Conservation (phyloP, 2,797 vertebrate genomes). For the Muscicapa striata region DNA sequence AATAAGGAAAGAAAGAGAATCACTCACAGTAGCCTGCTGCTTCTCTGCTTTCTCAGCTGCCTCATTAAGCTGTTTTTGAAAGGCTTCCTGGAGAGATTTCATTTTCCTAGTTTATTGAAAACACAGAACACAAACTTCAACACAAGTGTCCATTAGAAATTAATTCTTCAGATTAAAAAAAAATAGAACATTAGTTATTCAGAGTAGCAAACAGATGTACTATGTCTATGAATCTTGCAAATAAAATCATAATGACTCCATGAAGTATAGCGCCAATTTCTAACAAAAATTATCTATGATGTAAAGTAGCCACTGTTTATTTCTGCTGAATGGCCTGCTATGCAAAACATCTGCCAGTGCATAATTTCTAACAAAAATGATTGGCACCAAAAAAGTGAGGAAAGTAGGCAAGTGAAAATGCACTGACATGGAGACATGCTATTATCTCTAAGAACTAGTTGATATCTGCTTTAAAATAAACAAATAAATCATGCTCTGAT, state of each 20-base stretch:
- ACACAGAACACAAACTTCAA: slow-evolving; percentile 64
- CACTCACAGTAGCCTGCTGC: slow-evolving; percentile 94
- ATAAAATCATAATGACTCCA: background rate
- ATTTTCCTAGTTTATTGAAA: slow-evolving; percentile 88
- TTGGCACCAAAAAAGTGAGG: background rate
- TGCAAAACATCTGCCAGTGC: slow-evolving; percentile 18
- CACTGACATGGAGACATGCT: background rate
- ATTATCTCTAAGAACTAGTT: background rate
- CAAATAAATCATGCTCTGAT: background rate
- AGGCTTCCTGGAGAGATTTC: slow-evolving; percentile 93
- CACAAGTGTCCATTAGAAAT: slow-evolving; percentile 17
- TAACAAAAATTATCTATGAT: background rate
- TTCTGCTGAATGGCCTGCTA: slow-evolving; percentile 6
- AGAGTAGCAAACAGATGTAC: background rate
- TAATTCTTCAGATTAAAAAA: background rate
- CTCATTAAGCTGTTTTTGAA: slow-evolving; percentile 97
- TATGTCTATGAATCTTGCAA: background rate
- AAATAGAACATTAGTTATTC: slow-evolving; percentile 23
- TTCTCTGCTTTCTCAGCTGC: slow-evolving; percentile 93
- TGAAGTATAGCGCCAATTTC: background rate
- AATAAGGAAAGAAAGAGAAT: background rate
- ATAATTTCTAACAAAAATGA: slow-evolving; percentile 14
- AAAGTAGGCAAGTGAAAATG: background rate
- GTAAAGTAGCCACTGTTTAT: background rate
- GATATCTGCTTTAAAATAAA: background rate